Percentiles rank a stretch among this genome's conserved stretches.
Conservation (phyloP, 2,113 vertebrate genomes). For the Parotia lawesii region DNA sequence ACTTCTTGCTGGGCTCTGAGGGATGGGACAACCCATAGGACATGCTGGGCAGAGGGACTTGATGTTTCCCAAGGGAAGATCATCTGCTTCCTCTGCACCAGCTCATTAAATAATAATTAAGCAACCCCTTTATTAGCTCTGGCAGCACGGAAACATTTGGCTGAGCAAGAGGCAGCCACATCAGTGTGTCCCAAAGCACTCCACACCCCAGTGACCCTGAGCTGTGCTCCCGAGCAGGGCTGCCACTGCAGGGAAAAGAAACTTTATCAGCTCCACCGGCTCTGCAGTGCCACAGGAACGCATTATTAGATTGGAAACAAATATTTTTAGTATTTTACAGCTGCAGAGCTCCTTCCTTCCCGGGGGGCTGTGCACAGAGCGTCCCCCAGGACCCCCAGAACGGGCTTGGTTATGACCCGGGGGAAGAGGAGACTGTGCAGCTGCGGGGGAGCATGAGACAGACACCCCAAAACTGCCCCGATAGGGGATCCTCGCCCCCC, state of each 20-base stretch:
- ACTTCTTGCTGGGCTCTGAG: background rate
- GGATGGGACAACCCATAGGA: background rate
- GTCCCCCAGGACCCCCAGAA: background rate
- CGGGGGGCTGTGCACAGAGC: background rate
- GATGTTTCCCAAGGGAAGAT: background rate
- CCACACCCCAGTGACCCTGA: background rate
- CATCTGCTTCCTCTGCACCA: background rate
- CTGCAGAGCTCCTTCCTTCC: background rate
- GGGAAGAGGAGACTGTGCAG: background rate
- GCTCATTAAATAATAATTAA: background rate
- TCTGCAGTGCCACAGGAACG: background rate
- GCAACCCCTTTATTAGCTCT: background rate
- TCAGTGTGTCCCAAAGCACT: background rate
- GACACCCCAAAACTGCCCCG: fast-evolving
- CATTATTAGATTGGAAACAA: background rate
- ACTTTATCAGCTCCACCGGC: background rate
- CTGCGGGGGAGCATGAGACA: background rate
- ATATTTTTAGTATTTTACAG: background rate
- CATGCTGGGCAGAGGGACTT: background rate
- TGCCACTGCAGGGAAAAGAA: background rate
- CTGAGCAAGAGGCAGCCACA: background rate
- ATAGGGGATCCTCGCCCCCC: fast-evolving
- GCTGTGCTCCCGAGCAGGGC: background rate
- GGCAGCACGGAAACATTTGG: background rate
- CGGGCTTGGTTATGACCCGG: fast-evolving